These are phyloP conservation scores for Clarias pachynema DNA, from an alignment of 2,797 vertebrate genomes.

Conservation along the genomic window DNA sequence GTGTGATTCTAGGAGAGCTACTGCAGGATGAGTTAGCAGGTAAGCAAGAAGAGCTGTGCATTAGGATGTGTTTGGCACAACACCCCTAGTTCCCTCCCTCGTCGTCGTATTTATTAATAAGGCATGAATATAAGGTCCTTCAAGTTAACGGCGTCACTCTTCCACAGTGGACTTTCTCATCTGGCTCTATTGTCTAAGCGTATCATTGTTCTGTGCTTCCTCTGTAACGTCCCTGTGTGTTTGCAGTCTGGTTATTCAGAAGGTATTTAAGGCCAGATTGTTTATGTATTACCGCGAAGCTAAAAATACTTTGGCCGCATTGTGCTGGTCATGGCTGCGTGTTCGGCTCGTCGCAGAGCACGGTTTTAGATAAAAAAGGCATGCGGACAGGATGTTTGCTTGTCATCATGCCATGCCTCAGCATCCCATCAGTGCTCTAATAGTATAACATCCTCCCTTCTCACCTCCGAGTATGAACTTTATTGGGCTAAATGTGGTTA, in stretches of 20 bases:
- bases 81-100: neutral
- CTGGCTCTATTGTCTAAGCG: conserved; percentile 40
- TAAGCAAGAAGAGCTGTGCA: neutral
- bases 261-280: conserved; percentile 56
- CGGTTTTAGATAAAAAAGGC: conserved; percentile 33
- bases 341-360: neutral
- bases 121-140: neutral
- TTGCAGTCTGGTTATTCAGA: conserved; percentile 40
- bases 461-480: neutral
- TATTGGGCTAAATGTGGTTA: too few relatives aligned
- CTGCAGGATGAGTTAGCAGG: neutral
- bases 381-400: conserved; percentile 34
- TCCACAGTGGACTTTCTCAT: conserved; percentile 35
- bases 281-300: conserved; percentile 67
- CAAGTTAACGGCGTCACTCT: conserved; percentile 10
- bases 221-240: conserved; percentile 25
- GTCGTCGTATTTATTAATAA: neutral
- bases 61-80: neutral
- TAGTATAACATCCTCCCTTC: conserved; percentile 13
- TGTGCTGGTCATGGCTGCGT: conserved; percentile 15
- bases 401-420: conserved; percentile 11
- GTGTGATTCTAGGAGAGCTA: neutral
- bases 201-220: conserved; percentile 53
- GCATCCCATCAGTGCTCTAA: neutral
- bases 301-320: conserved; percentile 67